Conservation (phyloP, 1,140 invertebrate genomes). For the Orius laevigatus region DNA sequence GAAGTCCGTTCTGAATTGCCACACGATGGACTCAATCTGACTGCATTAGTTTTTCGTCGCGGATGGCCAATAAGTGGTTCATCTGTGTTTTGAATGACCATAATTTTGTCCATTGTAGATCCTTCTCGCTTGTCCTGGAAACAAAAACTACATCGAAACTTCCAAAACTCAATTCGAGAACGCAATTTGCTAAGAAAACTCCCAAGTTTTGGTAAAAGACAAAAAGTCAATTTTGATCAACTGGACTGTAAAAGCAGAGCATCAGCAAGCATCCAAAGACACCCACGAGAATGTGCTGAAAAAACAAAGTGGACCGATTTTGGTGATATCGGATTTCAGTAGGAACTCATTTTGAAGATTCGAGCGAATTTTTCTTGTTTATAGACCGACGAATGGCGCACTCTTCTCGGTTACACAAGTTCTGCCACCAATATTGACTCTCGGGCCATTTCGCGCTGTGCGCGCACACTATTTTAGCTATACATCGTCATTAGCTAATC, state of each 20-base stretch:
- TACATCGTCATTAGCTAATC: conserved; percentile 7
- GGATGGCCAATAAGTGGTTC: neutral
- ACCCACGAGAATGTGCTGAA: conserved; percentile 11
- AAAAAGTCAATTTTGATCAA: neutral
- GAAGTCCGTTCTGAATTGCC: conserved; percentile 5
- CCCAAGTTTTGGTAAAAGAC: conserved; percentile 1
- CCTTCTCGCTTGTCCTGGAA: conserved; percentile 13
- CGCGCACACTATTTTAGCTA: no score
- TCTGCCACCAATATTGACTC: conserved; percentile 13
- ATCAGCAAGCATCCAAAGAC: neutral
- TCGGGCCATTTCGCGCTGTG: no score
- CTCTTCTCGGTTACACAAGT: conserved; percentile 4
- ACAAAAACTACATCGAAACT: conserved; percentile 10
- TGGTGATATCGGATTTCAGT: conserved; percentile 13
- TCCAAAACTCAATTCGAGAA: neutral
- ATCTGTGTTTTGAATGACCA: neutral
- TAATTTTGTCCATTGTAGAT: conserved; percentile 2
- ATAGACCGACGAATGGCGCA: conserved; percentile 3
- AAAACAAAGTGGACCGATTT: conserved; percentile 1
- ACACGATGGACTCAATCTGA: neutral
- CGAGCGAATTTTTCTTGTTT: neutral
- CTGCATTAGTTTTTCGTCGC: neutral
- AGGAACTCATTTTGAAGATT: neutral
- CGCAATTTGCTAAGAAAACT: neutral
- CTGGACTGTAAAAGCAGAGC: conserved; percentile 12